phyloP scores from a whole-genome alignment of 2,888 invertebrate species.

The Lycia hirtaria region DNA sequence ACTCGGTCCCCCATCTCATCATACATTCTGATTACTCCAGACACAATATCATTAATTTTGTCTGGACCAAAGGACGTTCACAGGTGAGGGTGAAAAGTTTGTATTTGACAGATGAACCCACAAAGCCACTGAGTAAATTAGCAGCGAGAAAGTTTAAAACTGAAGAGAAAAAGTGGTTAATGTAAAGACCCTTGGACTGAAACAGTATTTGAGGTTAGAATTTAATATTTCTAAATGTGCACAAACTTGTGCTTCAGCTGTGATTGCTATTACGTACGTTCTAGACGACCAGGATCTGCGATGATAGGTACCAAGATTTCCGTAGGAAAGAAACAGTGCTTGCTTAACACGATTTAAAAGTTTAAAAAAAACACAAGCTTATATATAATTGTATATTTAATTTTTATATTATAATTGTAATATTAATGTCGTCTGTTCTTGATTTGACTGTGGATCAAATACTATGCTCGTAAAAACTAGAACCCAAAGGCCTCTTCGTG shows the following conservation, averaged over 20 bases:
- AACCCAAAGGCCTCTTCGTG: too few relatives aligned
- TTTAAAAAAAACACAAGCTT: too few relatives aligned
- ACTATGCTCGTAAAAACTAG: too few relatives aligned
- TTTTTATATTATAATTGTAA: too few relatives aligned
- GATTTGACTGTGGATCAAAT: too few relatives aligned
- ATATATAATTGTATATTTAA: too few relatives aligned
- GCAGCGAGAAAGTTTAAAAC: neutral
- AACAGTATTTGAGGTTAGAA: too few relatives aligned
- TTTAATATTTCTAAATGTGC: neutral
- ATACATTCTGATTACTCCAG: constrained; percentile 9
- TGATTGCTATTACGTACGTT: too few relatives aligned
- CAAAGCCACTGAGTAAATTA: constrained; percentile 1
- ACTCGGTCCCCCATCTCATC: constrained; percentile 11
- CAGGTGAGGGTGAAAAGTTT: constrained; percentile 10
- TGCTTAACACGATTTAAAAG: neutral
- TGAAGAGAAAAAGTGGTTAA: too few relatives aligned
- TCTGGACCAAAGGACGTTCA: constrained; percentile 6
- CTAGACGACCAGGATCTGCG: too few relatives aligned
- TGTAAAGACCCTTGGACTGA: too few relatives aligned
- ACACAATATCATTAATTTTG: constrained; percentile 9
- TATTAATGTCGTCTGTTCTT: too few relatives aligned
- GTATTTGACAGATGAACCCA: neutral
- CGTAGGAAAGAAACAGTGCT: neutral
- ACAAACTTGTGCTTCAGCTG: neutral
- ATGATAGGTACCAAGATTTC: neutral